phyloP scores from a whole-genome alignment of 2,113 vertebrate genomes.

The Calypte anna region DNA sequence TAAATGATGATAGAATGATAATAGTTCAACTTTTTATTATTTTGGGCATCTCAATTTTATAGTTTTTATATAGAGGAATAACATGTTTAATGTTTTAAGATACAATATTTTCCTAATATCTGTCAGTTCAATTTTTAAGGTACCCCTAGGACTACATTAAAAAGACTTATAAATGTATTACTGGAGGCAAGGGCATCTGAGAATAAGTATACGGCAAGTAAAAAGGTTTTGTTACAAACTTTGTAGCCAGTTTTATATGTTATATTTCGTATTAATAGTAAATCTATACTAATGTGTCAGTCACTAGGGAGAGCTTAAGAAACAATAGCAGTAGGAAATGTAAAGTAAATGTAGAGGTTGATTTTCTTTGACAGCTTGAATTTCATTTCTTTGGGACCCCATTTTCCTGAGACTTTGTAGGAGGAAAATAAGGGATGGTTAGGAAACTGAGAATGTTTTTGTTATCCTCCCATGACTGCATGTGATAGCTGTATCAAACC shows the following conservation, averaged over 20 bases:
- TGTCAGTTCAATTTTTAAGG: background rate
- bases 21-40: background rate
- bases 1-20: too few species aligned
- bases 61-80: background rate
- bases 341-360: background rate
- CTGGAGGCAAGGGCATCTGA: background rate
- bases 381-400: background rate
- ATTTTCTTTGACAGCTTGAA: background rate
- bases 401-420: background rate
- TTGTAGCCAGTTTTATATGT: background rate
- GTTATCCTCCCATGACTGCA: background rate
- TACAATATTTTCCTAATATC: background rate
- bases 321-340: background rate
- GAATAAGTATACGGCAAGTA: background rate
- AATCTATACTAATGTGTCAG: background rate
- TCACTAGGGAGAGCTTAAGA: background rate
- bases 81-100: background rate
- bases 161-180: background rate
- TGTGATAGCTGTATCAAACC: background rate
- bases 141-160: background rate
- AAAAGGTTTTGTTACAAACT: background rate
- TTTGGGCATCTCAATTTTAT: background rate
- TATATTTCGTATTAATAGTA: background rate
- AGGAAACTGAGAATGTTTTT: background rate
- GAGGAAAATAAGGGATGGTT: background rate